Base-by-base conservation (phyloP, 37 sponge, comb jelly and placozoan species). In the Oopsacas minuta region DNA sequence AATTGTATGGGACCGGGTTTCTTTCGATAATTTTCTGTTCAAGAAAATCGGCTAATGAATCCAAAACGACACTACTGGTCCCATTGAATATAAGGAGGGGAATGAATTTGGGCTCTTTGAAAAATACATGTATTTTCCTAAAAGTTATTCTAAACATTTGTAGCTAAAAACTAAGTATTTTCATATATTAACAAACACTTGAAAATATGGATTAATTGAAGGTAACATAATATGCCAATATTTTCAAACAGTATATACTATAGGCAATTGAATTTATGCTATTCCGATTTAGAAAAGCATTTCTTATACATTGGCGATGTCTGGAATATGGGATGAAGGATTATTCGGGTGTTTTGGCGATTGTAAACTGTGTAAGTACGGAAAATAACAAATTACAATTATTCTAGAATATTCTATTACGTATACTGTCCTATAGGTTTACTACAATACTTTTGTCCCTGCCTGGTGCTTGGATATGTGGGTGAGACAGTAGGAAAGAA, bases 51-150 rank as follows among this genome's bases (percentile, higher is more conserved):
- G 17, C 75, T 32, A 61, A 5, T 3, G 75, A 3, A 61, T 61
- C 17, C 7, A 61, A 32, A 10, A 12, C 7, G 1, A 61, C 75
- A 61, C 75, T 32, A n/a, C 75, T 61, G 1, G 28, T 3, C 7
- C 75, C 7, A 61, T 61, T 61, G 75, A 61, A 61, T 20, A 61
- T 10, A 5, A 61, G 30, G 75, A 61, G 75, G 28, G 75, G 75
- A 61, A 61, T 61, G 75, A 61, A 61, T 61, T 12, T 61, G 28
- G 75, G 75, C 75, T 61, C 1, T 61, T 61, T 61, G 75, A 61
- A 61, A 12, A 61, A 61, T 25, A 12, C 3, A 5, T 61, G 75
- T 61, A 61, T 25, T 25, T 34, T 10, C 1, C 7, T 3, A 20
- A 61, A 61, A 25, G 22, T n/a, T 32, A 32, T 25, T 61, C 1